Evolutionary conservation across 2,113 vertebrate species (phyloP).

Genomic region (Notechis scutatus): DNA sequence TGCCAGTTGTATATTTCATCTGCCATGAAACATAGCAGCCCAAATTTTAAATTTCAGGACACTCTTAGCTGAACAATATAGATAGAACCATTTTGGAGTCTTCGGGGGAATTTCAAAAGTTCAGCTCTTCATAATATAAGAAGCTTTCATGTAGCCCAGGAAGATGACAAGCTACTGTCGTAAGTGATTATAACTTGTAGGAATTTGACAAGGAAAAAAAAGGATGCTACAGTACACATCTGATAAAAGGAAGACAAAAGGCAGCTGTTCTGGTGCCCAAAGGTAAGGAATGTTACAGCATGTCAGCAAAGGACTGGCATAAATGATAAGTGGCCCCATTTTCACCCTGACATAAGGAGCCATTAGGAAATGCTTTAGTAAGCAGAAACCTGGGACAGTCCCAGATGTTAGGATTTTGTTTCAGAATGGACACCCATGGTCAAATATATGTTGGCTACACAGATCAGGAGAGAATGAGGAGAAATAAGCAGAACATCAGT

Average conservation of each 20-base stretch:
- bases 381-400: slow-evolving; percentile 37
- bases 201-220: slow-evolving; percentile 9
- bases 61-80: neutral
- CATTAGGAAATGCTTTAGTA: slow-evolving; percentile 32
- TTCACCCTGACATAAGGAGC: slow-evolving; percentile 14
- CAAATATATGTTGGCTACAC: slow-evolving; percentile 42
- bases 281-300: neutral
- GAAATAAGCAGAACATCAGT: slow-evolving; percentile 41
- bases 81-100: neutral
- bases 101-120: neutral
- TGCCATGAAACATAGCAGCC: neutral
- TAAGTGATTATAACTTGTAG: slow-evolving; percentile 1
- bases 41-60: neutral
- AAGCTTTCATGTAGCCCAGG: neutral
- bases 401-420: slow-evolving; percentile 16
- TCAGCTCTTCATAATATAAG: neutral
- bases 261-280: neutral
- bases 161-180: neutral
- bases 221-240: neutral
- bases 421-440: slow-evolving; percentile 28
- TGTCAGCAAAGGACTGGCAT: neutral
- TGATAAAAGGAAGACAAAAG: neutral
- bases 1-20: neutral
- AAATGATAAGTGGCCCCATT: slow-evolving; percentile 36
- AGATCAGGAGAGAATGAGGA: slow-evolving; percentile 36